Evolutionary conservation across 35 echinoderm and acorn worm species (phyloP).

Genomic region (Amphiura filiformis): DNA sequence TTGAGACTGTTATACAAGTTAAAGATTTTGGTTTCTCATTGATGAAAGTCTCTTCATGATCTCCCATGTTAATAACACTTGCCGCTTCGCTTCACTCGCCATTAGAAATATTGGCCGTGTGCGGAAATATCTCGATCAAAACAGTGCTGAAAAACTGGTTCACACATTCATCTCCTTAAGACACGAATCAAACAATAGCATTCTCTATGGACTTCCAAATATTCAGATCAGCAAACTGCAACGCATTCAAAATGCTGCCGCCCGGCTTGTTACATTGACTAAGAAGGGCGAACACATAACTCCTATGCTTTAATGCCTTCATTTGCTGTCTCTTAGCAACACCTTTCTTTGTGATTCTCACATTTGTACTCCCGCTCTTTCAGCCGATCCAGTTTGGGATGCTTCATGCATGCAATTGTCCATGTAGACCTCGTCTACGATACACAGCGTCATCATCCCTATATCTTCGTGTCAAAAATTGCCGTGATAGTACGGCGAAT

Average conservation of each 20-base stretch:
- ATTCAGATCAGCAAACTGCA: conserved; percentile 42
- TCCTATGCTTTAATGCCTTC: conserved; percentile 25
- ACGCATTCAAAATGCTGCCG: conserved; percentile 54
- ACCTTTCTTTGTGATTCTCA: too few species aligned
- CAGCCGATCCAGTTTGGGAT: too few species aligned
- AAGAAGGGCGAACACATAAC: conserved; percentile 36
- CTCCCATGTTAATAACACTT: conserved; percentile 35
- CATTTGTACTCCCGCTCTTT: too few species aligned
- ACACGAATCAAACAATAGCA: conserved; percentile 34
- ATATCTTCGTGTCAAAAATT: too few species aligned
- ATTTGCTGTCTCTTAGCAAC: conserved; percentile 50
- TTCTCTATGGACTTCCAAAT: conserved; percentile 47
- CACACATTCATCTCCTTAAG: conserved; percentile 49
- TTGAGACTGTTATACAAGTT: background rate
- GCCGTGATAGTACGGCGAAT: too few species aligned
- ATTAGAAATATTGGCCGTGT: conserved; percentile 30
- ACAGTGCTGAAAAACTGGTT: conserved; percentile 32
- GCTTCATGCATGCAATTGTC: too few species aligned
- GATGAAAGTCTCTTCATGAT: conserved; percentile 17
- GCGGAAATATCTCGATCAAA: conserved; percentile 21
- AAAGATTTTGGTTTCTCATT: conserved; percentile 36
- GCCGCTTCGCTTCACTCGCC: conserved; percentile 21
- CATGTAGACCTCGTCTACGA: too few species aligned
- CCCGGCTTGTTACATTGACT: conserved; percentile 23
- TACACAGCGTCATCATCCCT: too few species aligned